Evolutionary conservation across 2,113 vertebrate species (phyloP), one percentile per base, ranked within the genome.

Genomic region (Murina feae): DNA sequence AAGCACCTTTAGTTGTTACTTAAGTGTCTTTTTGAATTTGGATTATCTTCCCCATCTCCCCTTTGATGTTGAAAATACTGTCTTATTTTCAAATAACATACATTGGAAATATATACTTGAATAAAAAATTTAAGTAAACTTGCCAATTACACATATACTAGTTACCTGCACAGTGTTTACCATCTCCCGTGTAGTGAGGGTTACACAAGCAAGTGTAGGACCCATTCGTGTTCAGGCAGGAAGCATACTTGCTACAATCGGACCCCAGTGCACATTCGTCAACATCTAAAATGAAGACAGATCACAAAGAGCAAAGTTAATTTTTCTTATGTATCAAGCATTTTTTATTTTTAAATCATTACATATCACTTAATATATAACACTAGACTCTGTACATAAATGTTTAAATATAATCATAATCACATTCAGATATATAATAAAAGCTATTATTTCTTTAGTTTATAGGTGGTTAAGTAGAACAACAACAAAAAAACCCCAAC

Each of bases 221-320:
- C 44, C 99, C 99, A 0, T 99, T 99, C 5, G 99, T 99, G 96
- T 99, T 99, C 78, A 98, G 98, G 98, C 99, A 99, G 84, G 98
- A 99, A 1, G 99, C 99, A 0, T 99, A 98, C 39, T 98, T 93
- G 58, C 99, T 98, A 0, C 99, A 99, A 82, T 99, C 99, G 2
- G 99, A 99, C 32, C 99, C 99, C 82, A 99, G 98, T 10, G 99
- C 99, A 0, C 99, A 99, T 96, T 99, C 99, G 68, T 99, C 99
- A 65, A 99, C 98, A 98, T 99, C 99, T 99, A 89, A 92, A 97
- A 97, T 12, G 76, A 80, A 78, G 78, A 92, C 17, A 85, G 47
- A 2, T 63, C 17, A 75, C 55, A 90, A 37, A 66, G 6, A 53
- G 35, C 82, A 42, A 65, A 53, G 47, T 2, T 8, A 32, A 74